phyloP scores from a whole-genome alignment of 2,113 vertebrate genomes.

The Apteryx mantelli region DNA sequence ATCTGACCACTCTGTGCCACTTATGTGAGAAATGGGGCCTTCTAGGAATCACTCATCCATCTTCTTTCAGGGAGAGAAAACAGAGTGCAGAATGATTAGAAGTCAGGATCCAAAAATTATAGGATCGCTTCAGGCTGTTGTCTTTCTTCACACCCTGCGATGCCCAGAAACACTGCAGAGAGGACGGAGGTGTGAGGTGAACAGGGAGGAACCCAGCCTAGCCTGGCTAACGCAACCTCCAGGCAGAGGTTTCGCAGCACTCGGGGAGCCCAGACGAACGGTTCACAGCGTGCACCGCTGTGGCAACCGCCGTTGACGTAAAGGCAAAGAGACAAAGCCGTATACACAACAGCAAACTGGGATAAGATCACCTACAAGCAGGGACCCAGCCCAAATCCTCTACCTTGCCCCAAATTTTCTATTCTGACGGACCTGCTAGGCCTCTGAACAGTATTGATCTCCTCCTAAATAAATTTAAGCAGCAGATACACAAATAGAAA shows the following conservation, averaged over 20 bases:
- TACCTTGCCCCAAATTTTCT: neutral
- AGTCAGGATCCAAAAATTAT: neutral
- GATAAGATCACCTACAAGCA: neutral
- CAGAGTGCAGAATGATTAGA: neutral
- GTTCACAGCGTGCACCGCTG: neutral
- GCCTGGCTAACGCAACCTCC: neutral
- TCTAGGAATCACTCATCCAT: neutral
- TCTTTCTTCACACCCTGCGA: neutral
- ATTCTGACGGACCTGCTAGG: neutral
- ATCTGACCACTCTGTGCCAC: neutral
- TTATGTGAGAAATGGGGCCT: neutral
- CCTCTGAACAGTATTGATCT: neutral
- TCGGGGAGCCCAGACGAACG: neutral
- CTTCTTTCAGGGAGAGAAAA: neutral
- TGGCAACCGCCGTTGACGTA: neutral
- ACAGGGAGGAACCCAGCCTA: neutral
- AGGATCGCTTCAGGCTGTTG: neutral
- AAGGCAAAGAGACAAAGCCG: neutral
- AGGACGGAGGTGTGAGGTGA: neutral
- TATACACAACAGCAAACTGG: fast-evolving
- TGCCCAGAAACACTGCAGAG: neutral
- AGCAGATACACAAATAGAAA: neutral
- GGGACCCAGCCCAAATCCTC: neutral
- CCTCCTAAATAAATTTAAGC: neutral
- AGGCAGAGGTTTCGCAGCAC: neutral